Conservation (phyloP, 1,140 invertebrate species). For the Riptortus pedestris region DNA sequence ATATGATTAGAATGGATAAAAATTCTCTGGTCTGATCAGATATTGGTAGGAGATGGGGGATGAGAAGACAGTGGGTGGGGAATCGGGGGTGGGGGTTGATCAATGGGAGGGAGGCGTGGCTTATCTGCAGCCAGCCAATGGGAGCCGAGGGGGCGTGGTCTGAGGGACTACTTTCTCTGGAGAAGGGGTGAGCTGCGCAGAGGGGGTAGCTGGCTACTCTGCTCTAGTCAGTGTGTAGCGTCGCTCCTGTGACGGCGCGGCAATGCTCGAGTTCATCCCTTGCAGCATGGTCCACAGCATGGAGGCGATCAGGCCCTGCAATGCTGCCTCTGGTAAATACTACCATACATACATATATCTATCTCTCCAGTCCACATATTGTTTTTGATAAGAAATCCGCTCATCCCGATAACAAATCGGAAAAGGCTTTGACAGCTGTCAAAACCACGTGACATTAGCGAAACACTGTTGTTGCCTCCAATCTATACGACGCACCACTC, state of each 20-base stretch:
- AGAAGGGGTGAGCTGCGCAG: conserved; percentile 10
- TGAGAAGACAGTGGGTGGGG: neutral
- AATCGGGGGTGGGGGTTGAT: neutral
- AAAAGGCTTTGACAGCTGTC: neutral
- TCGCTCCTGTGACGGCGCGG: neutral
- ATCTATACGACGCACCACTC: too few species aligned
- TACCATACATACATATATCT: neutral
- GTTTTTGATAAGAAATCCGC: neutral
- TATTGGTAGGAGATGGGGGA: too few species aligned
- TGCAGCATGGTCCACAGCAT: conserved; percentile 30
- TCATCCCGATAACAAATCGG: neutral
- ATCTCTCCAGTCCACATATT: neutral
- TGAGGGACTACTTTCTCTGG: conserved; percentile 6
- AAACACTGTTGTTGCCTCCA: too few species aligned
- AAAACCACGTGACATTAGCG: neutral
- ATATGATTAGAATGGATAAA: too few species aligned
- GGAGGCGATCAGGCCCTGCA: conserved; percentile 26
- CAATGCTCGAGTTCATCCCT: conserved; percentile 29
- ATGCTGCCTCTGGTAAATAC: conserved; percentile 23
- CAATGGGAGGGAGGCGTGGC: conserved; percentile 1
- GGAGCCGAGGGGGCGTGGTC: neutral
- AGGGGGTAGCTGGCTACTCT: neutral
- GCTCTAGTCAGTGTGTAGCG: neutral
- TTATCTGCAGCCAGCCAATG: conserved; percentile 22
- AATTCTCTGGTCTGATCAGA: too few species aligned